Percentiles rank a stretch among this genome's conserved stretches.
Conservation (phyloP, 37 sponge, comb jelly and placozoan genomes). For the Hexactinellida sp. region DNA sequence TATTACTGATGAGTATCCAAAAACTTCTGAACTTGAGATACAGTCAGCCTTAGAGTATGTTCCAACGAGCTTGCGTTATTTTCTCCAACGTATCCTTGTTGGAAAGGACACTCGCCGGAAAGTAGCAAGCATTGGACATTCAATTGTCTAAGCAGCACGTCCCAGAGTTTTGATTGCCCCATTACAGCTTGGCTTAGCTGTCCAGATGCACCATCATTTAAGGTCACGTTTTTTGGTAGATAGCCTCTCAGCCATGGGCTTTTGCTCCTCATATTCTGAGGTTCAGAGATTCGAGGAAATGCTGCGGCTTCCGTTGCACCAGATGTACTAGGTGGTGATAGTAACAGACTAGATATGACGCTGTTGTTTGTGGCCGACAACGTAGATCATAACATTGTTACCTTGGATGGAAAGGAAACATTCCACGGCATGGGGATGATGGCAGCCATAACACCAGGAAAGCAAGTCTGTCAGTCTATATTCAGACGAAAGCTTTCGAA, state of each 20-base stretch:
- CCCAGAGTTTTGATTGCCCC: conserved; percentile 1
- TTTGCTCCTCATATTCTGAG: conserved; percentile 20
- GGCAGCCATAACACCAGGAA: not conserved
- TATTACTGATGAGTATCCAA: not conserved
- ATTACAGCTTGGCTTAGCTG: conserved; percentile 19
- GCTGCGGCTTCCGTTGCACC: conserved; percentile 11
- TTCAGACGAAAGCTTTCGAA: not conserved
- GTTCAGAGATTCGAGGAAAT: not conserved
- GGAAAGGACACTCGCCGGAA: not conserved
- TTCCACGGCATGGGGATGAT: conserved; percentile 21
- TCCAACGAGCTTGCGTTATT: conserved; percentile 1
- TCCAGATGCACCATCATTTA: conserved; percentile 18
- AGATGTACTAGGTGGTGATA: not conserved
- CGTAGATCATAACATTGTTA: not conserved
- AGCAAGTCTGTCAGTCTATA: no score
- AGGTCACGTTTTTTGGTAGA: not conserved
- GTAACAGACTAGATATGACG: conserved; percentile 16
- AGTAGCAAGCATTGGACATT: conserved; percentile 10
- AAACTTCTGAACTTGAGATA: not conserved
- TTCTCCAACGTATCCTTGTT: not conserved
- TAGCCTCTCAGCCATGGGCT: conserved; percentile 1
- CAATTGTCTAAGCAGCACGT: conserved; percentile 9
- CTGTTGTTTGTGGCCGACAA: conserved; percentile 3
- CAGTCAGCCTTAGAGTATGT: conserved; percentile 9
- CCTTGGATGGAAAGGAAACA: not conserved